These are phyloP conservation scores for Ceyx erithaca DNA, from an alignment of 2,797 vertebrate species.

Conservation along the genomic window DNA sequence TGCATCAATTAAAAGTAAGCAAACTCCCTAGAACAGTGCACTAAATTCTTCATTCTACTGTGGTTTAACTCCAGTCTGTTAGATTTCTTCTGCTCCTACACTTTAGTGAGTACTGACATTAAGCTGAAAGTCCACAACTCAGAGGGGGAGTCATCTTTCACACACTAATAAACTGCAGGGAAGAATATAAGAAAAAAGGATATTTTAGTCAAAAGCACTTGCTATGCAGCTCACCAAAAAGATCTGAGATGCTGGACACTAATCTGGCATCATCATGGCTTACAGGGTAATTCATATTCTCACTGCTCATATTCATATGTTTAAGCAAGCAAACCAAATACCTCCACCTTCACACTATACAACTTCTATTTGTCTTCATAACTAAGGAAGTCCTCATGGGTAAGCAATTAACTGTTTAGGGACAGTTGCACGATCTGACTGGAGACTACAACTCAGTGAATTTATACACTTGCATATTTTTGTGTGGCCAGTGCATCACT, in stretches of 20 bases:
- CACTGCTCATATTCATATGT: neutral
- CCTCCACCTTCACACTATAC: neutral
- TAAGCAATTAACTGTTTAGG: neutral
- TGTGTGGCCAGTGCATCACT: neutral
- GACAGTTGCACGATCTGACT: neutral
- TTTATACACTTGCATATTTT: neutral
- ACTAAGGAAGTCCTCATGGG: neutral
- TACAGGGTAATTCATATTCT: conserved; percentile 39
- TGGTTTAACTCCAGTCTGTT: neutral
- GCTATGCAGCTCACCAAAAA: conserved; percentile 33
- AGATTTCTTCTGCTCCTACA: conserved; percentile 2
- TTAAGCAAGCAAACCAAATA: conserved; percentile 30
- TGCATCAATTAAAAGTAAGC: conserved; percentile 23
- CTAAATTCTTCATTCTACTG: conserved; percentile 3
- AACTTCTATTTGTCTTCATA: neutral
- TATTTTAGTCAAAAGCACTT: conserved; percentile 40
- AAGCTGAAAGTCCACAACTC: conserved; percentile 44
- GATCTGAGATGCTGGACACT: conserved; percentile 11
- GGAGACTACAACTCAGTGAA: neutral
- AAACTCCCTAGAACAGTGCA: neutral
- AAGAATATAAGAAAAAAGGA: conserved; percentile 45
- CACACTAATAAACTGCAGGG: conserved; percentile 48
- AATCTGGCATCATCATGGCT: neutral
- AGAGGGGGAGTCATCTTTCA: neutral
- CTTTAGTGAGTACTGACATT: conserved; percentile 56